Percentiles rank a stretch among this genome's conserved stretches.
Evolutionary conservation across 92 coral and sea anemone genomes (phyloP).

Genomic region (Galaxea fascicularis): DNA sequence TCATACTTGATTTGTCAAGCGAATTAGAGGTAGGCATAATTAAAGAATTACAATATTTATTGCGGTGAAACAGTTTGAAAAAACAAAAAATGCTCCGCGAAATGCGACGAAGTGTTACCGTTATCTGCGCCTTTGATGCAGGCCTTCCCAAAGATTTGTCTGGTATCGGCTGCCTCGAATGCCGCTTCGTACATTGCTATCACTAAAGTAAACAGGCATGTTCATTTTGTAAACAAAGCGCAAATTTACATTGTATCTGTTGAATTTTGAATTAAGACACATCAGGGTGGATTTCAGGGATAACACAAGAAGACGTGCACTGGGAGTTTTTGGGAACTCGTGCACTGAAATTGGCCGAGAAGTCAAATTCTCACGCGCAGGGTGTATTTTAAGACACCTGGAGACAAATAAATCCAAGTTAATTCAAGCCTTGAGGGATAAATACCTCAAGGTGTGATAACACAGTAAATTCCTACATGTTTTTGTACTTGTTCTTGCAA

Average conservation of each 20-base stretch:
- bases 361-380: neutral
- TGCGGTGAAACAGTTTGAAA: neutral
- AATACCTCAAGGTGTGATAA: neutral
- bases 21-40: neutral
- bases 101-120: neutral
- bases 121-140: too few species aligned
- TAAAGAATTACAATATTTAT: neutral
- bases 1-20: slow-evolving; percentile 4
- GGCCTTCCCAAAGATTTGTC: neutral
- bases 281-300: neutral
- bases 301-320: neutral
- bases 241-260: neutral
- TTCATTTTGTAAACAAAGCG: slow-evolving; percentile 17
- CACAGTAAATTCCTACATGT: neutral
- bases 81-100: neutral
- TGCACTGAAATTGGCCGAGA: neutral
- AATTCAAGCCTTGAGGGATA: neutral
- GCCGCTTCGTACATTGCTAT: neutral
- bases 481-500: neutral
- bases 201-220: slow-evolving; percentile 1
- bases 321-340: neutral
- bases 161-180: neutral
- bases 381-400: neutral
- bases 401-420: neutral
- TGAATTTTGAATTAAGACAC: neutral